Percentiles rank a stretch among this genome's conserved stretches.
Evolutionary conservation across 2,113 vertebrate species (phyloP).

Genomic region (Rhagologus leucostigma): DNA sequence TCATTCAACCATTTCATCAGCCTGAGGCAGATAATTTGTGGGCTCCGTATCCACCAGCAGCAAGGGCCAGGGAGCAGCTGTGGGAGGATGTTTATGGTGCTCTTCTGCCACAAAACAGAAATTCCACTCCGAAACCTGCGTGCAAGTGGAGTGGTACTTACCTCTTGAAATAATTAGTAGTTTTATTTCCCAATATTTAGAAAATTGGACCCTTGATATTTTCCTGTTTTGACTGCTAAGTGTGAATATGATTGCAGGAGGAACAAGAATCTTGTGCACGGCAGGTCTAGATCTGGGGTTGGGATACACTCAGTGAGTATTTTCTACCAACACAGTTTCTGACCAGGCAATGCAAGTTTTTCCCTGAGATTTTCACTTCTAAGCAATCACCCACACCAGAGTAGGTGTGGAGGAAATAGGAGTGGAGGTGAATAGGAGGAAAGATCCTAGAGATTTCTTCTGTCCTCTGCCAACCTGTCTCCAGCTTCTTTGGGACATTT

Average conservation of each 20-base stretch:
- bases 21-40: background rate
- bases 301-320: background rate
- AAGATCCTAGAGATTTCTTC: background rate
- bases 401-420: too few species aligned
- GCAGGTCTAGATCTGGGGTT: background rate
- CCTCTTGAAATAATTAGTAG: constrained; percentile 66
- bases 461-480: background rate
- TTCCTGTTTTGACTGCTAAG: constrained; percentile 62
- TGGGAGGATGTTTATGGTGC: constrained; percentile 19
- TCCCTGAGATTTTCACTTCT: background rate
- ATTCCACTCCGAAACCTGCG: constrained; percentile 37
- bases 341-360: background rate
- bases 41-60: background rate
- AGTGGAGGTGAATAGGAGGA: too few species aligned
- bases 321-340: background rate
- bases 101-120: constrained; percentile 46
- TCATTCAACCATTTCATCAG: background rate
- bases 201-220: constrained; percentile 70
- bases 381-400: background rate
- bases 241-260: constrained; percentile 23
- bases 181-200: constrained; percentile 65
- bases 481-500: background rate
- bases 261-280: background rate
- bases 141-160: constrained; percentile 52
- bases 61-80: background rate